Conservation (phyloP, 2,113 vertebrate genomes). For the Gracilinanus agilis region DNA sequence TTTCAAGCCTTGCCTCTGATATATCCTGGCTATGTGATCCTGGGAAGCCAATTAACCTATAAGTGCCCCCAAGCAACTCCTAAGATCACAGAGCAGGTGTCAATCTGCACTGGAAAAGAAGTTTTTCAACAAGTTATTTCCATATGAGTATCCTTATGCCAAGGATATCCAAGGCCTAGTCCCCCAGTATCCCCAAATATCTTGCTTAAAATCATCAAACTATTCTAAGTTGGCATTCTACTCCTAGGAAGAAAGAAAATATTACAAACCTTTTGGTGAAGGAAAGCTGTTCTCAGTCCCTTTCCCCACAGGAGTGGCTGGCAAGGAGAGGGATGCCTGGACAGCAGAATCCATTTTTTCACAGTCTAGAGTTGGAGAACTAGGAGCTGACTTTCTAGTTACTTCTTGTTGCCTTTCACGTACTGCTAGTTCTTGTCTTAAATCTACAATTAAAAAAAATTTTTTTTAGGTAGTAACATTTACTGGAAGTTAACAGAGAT, state of each 20-base stretch:
- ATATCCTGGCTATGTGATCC: neutral
- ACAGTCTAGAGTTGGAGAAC: constrained; percentile 95
- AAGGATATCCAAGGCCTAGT: neutral
- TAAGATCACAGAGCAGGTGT: neutral
- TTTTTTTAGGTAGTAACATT: constrained; percentile 34
- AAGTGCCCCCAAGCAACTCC: neutral
- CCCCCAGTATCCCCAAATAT: neutral
- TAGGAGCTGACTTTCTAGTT: constrained; percentile 94
- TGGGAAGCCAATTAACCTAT: neutral
- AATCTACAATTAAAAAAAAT: constrained; percentile 85
- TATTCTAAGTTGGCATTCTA: neutral
- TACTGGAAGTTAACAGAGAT: constrained; percentile 21
- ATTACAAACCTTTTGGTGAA: constrained; percentile 90
- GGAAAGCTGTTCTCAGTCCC: constrained; percentile 91
- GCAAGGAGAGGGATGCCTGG: constrained; percentile 95
- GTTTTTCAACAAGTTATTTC: neutral
- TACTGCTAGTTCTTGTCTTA: constrained; percentile 97
- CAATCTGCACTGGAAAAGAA: neutral
- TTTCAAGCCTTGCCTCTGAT: neutral
- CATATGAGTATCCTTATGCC: neutral
- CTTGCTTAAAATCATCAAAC: neutral
- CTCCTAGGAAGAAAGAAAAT: neutral
- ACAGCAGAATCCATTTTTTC: constrained; percentile 96
- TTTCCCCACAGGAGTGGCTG: constrained; percentile 95
- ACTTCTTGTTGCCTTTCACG: constrained; percentile 94